These are phyloP conservation scores for Habrosyne pyritoides DNA, from an alignment of 2,888 invertebrate genomes.

Conservation along the genomic window DNA sequence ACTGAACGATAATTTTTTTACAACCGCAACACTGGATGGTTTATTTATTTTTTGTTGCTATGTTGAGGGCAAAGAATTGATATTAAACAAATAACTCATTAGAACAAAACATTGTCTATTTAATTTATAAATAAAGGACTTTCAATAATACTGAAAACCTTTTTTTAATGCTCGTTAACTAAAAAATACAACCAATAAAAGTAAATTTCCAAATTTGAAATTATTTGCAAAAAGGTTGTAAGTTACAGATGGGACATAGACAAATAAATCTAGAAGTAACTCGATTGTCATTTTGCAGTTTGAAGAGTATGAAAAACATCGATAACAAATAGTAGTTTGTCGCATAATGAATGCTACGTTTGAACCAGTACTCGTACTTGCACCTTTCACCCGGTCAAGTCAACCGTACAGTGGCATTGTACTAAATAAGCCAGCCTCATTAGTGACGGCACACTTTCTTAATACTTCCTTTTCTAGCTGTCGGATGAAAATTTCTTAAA, in stretches of 20 bases:
- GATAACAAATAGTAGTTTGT: not conserved
- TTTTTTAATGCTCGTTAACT: no score
- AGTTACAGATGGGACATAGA: no score
- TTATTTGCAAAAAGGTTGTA: no score
- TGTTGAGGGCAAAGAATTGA: not conserved
- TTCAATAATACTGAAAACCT: no score
- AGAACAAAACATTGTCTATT: no score
- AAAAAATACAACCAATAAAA: no score
- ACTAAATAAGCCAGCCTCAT: conserved; percentile 47
- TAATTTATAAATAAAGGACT: no score
- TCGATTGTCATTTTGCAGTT: not conserved
- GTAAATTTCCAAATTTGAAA: no score
- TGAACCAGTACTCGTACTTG: conserved; percentile 19
- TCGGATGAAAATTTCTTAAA: not conserved
- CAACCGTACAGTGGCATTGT: conserved; percentile 30
- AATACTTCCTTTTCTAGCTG: conserved; percentile 29
- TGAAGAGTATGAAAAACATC: not conserved
- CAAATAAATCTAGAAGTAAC: no score
- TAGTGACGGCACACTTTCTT: conserved; percentile 58
- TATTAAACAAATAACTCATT: no score
- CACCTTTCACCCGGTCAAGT: conserved; percentile 55
- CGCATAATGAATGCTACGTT: conserved; percentile 8
- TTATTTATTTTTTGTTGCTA: not conserved
- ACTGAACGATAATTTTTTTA: not conserved
- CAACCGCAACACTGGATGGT: not conserved